Base-by-base conservation (phyloP, 2,797 vertebrate species). In the Coracias cyanogaster region DNA sequence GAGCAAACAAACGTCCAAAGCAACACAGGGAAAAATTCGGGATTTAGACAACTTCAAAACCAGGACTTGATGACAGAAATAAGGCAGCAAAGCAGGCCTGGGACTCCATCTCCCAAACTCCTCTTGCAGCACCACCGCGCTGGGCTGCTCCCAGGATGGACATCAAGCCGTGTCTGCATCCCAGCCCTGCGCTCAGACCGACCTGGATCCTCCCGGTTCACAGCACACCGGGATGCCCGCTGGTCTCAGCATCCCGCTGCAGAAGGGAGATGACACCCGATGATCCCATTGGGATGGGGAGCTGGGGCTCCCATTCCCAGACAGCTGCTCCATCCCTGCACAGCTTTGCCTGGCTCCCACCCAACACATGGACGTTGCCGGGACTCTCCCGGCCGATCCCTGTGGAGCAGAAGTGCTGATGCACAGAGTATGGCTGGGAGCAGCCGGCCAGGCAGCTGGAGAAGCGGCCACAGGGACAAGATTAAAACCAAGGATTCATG, bases 241-340 rank as follows among this genome's bases (percentile, higher is more conserved):
- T 3, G 1, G 20, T 2, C 61, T 21, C 9, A 6, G 45, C 51
- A 37, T 17, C 65, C 26, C 0, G 2, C 17, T 14, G 69, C 61
- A 37, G 66, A 13, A 71, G 17, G 71, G 57, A 29, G 48, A 28
- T 5, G 82, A 31, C 28, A 16, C n/a, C 15, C 12, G 0, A 2
- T 2, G 3, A 54, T 10, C 51, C 73, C 1, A 0, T 9, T 0
- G 0, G 67, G 57, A 25, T 0, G 2, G 45, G 54, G 45, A 69
- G n/a, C 37, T 11, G 33, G 19, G 31, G 39, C 20, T 79, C 41
- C 67, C 64, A 24, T 9, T 41, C 39, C 77, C 64, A 9, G 39
- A 60, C 19, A 52, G 48, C 51, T 4, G 10, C 58, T 45, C 28
- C 26, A 0, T 6, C 35, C 86, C 41, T 2, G 3, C 3, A 3